phyloP scores from a whole-genome alignment of 2,888 invertebrate genomes.

The Villa cingulata region DNA sequence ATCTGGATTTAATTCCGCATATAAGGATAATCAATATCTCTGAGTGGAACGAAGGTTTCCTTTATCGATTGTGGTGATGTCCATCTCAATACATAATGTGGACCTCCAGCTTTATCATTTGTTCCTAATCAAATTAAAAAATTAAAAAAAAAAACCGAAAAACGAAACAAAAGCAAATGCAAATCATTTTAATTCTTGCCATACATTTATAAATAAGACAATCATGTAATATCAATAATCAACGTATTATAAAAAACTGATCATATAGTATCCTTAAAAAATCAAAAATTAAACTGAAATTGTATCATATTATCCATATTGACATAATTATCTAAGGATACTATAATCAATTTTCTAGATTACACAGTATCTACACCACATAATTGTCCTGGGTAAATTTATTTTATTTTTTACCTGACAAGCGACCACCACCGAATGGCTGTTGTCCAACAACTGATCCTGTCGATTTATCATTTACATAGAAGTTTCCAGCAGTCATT shows the following conservation, averaged over 20 bases:
- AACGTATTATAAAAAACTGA: no score
- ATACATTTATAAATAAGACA: no score
- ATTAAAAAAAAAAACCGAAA: not conserved
- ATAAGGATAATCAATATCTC: conserved; percentile 74
- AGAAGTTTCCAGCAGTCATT: conserved; percentile 93
- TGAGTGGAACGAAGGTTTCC: conserved; percentile 75
- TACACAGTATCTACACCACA: no score
- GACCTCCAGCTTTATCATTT: conserved; percentile 98
- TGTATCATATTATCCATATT: no score
- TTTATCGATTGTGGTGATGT: conserved; percentile 87
- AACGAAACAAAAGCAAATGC: not conserved
- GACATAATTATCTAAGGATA: no score
- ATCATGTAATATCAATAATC: no score
- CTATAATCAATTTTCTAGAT: no score
- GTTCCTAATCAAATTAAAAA: conserved; percentile 46
- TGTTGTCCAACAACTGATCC: conserved; percentile 98
- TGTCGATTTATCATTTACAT: conserved; percentile 96
- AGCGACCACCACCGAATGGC: conserved; percentile 93
- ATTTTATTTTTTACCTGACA: conserved; percentile 49
- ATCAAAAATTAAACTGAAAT: no score
- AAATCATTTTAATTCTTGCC: not conserved
- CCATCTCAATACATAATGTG: conserved; percentile 86
- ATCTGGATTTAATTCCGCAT: conserved; percentile 60
- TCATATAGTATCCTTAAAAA: no score
- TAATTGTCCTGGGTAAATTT: no score